phyloP scores from a whole-genome alignment of 2,888 invertebrate genomes.

The Mythimna impura region DNA sequence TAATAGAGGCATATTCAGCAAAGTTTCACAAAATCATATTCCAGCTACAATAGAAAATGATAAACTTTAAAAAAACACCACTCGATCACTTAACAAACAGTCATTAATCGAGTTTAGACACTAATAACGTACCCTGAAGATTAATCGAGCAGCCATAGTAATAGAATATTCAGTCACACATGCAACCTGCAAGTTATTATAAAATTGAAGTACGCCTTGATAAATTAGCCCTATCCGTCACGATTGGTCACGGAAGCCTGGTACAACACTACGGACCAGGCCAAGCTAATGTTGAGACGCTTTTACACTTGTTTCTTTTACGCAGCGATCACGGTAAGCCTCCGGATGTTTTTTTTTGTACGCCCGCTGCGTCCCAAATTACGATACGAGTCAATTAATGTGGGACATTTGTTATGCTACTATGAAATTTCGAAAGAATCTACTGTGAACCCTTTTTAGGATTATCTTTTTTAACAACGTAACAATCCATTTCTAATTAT shows the following conservation, averaged over 20 bases:
- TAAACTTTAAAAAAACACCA: slow-evolving; percentile 70
- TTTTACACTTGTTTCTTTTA: slow-evolving; percentile 68
- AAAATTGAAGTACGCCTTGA: slow-evolving; percentile 88
- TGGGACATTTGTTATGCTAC: slow-evolving; percentile 51
- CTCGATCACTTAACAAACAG: slow-evolving; percentile 84
- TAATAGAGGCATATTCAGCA: neutral
- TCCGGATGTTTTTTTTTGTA: slow-evolving; percentile 47
- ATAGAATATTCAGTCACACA: slow-evolving; percentile 89
- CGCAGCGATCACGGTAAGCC: slow-evolving; percentile 49
- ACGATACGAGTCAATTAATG: slow-evolving; percentile 61
- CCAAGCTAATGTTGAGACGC: slow-evolving; percentile 60
- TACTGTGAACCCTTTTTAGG: slow-evolving; percentile 9
- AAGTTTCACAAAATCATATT: slow-evolving; percentile 16
- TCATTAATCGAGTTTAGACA: slow-evolving; percentile 87
- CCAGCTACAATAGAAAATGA: slow-evolving; percentile 36
- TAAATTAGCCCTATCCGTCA: slow-evolving; percentile 89
- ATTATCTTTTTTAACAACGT: slow-evolving; percentile 3
- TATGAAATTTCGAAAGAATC: slow-evolving; percentile 36
- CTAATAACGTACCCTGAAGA: slow-evolving; percentile 85
- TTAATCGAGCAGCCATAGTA: slow-evolving; percentile 84
- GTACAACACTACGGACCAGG: slow-evolving; percentile 61
- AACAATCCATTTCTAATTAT: neutral
- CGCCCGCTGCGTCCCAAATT: slow-evolving; percentile 62
- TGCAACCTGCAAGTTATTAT: slow-evolving; percentile 87
- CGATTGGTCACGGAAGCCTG: slow-evolving; percentile 88